Conservation (phyloP, 1,140 invertebrate genomes). For the Capitella teleta region DNA sequence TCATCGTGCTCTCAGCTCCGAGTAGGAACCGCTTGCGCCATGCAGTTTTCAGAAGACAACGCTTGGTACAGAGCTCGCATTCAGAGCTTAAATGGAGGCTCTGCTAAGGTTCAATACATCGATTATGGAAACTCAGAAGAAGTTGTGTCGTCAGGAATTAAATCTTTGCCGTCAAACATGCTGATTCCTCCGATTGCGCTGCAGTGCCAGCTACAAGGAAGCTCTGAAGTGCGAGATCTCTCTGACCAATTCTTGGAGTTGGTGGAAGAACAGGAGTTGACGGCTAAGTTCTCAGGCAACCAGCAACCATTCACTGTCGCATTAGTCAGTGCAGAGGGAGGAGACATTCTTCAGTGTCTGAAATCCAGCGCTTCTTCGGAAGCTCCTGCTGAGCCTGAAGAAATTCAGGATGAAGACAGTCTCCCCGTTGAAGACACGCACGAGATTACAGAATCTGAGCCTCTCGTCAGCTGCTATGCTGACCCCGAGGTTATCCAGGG, state of each 20-base stretch:
- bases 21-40: background rate
- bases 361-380: no score
- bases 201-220: background rate
- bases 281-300: background rate
- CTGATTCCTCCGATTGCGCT: background rate
- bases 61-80: constrained; percentile 6
- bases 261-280: background rate
- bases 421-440: background rate
- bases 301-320: background rate
- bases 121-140: constrained; percentile 3
- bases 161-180: background rate
- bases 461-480: background rate
- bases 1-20: background rate
- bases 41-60: background rate
- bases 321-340: background rate
- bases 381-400: background rate
- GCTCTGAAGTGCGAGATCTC: background rate
- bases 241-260: background rate
- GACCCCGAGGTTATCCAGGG: background rate
- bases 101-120: background rate
- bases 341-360: no score
- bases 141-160: background rate
- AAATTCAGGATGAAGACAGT: background rate
- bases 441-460: background rate
- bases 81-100: background rate